Evolutionary conservation across 2,888 invertebrate species (phyloP).

Genomic region (Buathra laborator): DNA sequence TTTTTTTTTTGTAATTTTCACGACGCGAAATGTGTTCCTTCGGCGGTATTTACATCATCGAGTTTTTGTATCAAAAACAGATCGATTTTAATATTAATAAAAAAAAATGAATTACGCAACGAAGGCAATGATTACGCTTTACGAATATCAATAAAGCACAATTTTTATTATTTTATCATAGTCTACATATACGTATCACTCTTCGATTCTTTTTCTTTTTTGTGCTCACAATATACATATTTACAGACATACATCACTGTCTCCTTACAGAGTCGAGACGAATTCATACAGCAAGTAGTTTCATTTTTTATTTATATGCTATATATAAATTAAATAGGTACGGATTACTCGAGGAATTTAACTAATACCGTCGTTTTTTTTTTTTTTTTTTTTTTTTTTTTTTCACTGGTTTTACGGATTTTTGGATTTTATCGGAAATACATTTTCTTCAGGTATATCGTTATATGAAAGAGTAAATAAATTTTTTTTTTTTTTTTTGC

Average conservation of each 20-base stretch:
- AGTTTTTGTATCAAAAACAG: conserved; percentile 5
- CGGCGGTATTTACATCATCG: not conserved
- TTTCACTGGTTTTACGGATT: not conserved
- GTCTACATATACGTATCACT: conserved; percentile 79
- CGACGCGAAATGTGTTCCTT: not conserved
- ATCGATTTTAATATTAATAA: not conserved
- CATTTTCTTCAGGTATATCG: conserved; percentile 55
- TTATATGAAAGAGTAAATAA: conserved; percentile 73
- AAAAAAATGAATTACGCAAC: not conserved
- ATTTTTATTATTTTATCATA: conserved; percentile 75
- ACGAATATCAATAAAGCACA: conserved; percentile 81
- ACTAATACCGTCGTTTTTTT: not conserved
- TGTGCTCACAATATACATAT: conserved; percentile 81
- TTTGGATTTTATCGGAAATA: not conserved
- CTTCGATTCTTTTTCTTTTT: conserved; percentile 65
- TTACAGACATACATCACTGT: conserved; percentile 78
- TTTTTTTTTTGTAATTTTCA: not conserved
- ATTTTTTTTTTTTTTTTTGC: conserved; percentile 53
- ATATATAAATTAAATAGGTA: conserved; percentile 57
- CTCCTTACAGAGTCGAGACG: conserved; percentile 63
- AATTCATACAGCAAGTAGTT: conserved; percentile 56
- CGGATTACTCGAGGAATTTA: conserved; percentile 25
- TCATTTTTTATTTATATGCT: conserved; percentile 27
- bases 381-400: not conserved
- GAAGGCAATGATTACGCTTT: not conserved